phyloP scores from a whole-genome alignment of 2,888 invertebrate genomes.

The Alcis repandata region DNA sequence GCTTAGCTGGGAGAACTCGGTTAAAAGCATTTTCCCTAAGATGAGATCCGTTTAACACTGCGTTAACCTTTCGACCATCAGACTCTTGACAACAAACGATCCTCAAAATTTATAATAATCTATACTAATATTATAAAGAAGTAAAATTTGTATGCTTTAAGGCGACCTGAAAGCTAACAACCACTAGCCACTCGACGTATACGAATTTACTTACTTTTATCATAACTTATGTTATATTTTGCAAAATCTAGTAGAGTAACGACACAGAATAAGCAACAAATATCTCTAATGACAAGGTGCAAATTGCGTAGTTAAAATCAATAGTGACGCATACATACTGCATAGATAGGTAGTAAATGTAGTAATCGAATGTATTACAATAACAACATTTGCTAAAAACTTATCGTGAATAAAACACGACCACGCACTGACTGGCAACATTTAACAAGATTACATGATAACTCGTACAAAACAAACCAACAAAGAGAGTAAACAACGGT shows the following conservation, averaged over 20 bases:
- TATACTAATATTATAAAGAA: no score
- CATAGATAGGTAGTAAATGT: background rate
- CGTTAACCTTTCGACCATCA: no score
- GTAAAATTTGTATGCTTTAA: no score
- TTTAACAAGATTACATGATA: background rate
- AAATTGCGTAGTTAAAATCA: slow-evolving; percentile 1
- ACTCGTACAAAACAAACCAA: slow-evolving; percentile 1
- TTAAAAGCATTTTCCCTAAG: no score
- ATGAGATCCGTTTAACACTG: no score
- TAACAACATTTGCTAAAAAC: slow-evolving; percentile 1
- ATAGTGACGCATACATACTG: slow-evolving; percentile 6
- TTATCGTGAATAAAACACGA: background rate
- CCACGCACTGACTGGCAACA: background rate
- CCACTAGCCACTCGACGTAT: no score
- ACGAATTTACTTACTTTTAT: no score
- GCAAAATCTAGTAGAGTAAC: background rate
- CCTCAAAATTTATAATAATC: no score
- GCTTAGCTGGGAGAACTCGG: no score
- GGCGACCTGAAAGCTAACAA: no score
- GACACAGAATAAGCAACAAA: background rate
- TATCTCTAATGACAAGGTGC: background rate
- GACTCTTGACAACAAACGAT: no score
- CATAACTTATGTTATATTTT: no score
- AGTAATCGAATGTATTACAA: background rate
- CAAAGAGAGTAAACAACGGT: background rate